Conservation (phyloP, 2,888 invertebrate species). For the Sphaerophoria rueppellii region DNA sequence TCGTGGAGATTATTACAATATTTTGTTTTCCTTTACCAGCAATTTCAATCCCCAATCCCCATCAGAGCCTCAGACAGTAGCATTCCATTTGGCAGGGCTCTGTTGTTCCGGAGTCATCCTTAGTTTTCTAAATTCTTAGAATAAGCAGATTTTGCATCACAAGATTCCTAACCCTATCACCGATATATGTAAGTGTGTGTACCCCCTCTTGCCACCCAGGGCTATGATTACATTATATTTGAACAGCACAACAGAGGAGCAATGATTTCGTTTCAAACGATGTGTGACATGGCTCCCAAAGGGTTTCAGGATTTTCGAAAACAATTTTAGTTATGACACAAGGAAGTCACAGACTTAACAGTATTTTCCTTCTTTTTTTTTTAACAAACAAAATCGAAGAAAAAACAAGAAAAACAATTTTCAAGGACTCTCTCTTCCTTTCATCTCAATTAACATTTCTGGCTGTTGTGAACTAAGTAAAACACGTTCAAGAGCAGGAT, state of each 20-base stretch:
- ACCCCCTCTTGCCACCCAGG: background rate
- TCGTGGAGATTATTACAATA: slow-evolving; percentile 62
- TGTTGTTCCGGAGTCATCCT: slow-evolving; percentile 32
- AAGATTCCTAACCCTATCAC: background rate
- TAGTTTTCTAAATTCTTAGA: slow-evolving; percentile 32
- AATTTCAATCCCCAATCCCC: slow-evolving; percentile 49
- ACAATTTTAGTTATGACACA: slow-evolving; percentile 34
- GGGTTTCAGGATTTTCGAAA: slow-evolving; percentile 46
- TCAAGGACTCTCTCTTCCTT: background rate
- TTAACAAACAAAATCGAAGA: too few species aligned
- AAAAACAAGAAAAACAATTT: background rate
- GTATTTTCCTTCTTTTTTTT: background rate
- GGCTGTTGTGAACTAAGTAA: background rate
- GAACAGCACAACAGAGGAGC: slow-evolving; percentile 11
- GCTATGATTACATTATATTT: background rate
- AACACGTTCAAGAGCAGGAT: background rate
- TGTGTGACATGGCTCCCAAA: slow-evolving; percentile 45
- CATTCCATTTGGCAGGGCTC: slow-evolving; percentile 47
- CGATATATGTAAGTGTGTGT: too few species aligned
- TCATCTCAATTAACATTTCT: slow-evolving; percentile 15
- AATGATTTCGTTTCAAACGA: slow-evolving; percentile 50
- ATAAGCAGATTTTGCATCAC: background rate
- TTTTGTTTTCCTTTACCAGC: slow-evolving; percentile 32
- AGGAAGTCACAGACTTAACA: slow-evolving; percentile 21
- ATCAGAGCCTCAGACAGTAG: slow-evolving; percentile 41